A percentile compares a stretch with the other conserved stretches of the same genome.
Conservation (phyloP, 2,797 vertebrate genomes). For the Netta rufina region DNA sequence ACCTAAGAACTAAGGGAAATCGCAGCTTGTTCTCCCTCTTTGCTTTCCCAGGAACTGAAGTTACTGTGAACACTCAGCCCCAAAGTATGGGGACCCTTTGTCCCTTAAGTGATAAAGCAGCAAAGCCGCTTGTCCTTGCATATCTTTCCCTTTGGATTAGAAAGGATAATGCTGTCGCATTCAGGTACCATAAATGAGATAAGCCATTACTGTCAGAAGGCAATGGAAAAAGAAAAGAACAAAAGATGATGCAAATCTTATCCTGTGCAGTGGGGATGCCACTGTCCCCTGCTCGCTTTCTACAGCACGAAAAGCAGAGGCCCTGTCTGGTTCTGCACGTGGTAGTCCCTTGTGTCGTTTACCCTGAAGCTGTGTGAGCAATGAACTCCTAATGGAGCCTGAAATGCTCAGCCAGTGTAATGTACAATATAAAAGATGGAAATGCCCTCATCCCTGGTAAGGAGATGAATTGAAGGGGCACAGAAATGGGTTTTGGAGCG, state of each 20-base stretch:
- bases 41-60: not conserved
- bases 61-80: not conserved
- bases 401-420: not conserved
- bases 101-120: not conserved
- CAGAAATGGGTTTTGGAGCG: not conserved
- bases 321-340: fast-evolving
- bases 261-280: not conserved
- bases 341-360: not conserved
- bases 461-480: not conserved
- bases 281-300: not conserved
- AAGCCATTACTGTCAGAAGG: not conserved
- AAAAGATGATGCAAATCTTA: not conserved
- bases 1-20: not conserved
- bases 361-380: not conserved
- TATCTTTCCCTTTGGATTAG: not conserved
- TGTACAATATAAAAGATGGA: not conserved
- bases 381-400: not conserved
- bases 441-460: not conserved
- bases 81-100: not conserved
- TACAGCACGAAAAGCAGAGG: not conserved
- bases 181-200: not conserved
- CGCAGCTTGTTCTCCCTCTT: not conserved
- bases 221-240: not conserved
- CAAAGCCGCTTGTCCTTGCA: not conserved
- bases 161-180: not conserved